phyloP scores from a whole-genome alignment of 2,888 invertebrate genomes.

The Sarcophaga variegata region DNA sequence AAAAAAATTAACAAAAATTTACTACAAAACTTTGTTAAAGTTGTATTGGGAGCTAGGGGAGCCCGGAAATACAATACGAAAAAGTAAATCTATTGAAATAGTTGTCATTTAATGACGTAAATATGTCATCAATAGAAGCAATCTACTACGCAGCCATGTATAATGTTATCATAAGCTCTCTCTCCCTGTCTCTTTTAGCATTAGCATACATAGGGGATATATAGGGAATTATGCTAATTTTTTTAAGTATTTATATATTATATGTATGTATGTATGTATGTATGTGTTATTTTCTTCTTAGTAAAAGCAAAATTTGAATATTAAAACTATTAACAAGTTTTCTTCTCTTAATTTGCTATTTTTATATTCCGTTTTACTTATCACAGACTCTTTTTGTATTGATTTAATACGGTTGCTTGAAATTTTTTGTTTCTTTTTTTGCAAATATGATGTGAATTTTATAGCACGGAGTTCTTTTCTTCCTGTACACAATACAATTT shows the following conservation, averaged over 20 bases:
- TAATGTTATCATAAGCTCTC: not conserved
- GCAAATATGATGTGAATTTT: not conserved
- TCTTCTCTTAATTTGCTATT: not conserved
- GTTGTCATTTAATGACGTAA: constrained; percentile 55
- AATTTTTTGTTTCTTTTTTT: not conserved
- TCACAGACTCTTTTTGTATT: not conserved
- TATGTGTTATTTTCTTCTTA: not conserved
- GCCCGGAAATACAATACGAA: not conserved
- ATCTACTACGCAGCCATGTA: not conserved
- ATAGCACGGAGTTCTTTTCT: not conserved
- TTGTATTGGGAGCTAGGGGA: not conserved
- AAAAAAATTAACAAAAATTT: not conserved
- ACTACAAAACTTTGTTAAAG: constrained; percentile 7
- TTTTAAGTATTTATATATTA: constrained; percentile 2
- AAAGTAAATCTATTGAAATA: constrained; percentile 32
- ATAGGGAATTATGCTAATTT: constrained; percentile 63
- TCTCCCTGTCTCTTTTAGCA: not conserved
- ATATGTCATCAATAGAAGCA: constrained; percentile 59
- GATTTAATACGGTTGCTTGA: not conserved
- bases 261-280: not conserved
- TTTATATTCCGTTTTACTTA: not conserved
- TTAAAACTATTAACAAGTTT: constrained; percentile 57
- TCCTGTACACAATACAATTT: not conserved
- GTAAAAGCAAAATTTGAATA: constrained; percentile 43
- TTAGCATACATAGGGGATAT: not conserved